Conservation (phyloP, 2,113 vertebrate genomes). For the Ailuropoda melanoleuca region DNA sequence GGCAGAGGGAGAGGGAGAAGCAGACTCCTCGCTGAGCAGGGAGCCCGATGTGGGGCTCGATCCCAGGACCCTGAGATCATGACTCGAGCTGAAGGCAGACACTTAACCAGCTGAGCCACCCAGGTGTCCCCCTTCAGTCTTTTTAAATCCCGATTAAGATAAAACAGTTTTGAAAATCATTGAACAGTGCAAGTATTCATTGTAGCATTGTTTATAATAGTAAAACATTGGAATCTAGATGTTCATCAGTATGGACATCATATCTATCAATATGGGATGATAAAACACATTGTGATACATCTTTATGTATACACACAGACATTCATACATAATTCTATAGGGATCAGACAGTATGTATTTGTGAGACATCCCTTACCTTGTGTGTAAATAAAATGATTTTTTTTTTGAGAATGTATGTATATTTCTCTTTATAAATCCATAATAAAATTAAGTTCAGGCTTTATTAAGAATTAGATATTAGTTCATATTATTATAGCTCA, state of each 20-base stretch:
- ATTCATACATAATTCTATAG: neutral
- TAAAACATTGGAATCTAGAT: neutral
- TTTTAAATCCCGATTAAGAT: neutral
- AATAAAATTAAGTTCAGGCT: neutral
- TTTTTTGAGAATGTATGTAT: neutral
- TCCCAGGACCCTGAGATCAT: too few species aligned
- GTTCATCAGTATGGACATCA: neutral
- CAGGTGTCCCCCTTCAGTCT: neutral
- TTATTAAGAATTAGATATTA: neutral
- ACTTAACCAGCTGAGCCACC: too few species aligned
- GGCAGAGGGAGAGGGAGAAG: too few species aligned
- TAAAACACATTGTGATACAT: neutral
- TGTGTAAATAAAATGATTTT: neutral
- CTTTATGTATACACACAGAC: neutral
- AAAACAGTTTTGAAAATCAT: neutral
- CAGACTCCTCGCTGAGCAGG: too few species aligned
- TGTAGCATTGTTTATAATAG: neutral
- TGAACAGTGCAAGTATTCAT: neutral
- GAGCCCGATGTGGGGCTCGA: too few species aligned
- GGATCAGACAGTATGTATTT: neutral
- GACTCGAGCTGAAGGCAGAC: too few species aligned
- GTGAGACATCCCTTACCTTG: neutral
- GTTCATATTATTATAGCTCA: neutral
- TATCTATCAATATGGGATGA: neutral
- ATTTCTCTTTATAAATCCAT: neutral